Percentiles rank a stretch among this genome's conserved stretches.
Conservation (phyloP, 2,888 invertebrate species). For the Dioctria rufipes region DNA sequence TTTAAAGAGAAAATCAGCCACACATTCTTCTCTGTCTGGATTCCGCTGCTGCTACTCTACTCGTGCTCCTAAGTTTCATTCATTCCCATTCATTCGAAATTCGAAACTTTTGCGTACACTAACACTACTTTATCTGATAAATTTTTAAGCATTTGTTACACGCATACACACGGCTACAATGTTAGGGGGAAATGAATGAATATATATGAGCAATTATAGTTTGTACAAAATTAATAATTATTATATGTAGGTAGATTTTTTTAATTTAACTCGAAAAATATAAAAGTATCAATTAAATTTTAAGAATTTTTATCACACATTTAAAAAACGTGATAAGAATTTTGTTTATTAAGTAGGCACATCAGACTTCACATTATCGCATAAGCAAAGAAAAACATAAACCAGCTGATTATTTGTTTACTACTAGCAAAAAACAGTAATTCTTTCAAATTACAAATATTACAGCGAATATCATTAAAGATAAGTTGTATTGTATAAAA, state of each 20-base stretch:
- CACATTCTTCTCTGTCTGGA: background rate
- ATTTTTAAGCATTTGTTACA: background rate
- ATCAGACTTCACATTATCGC: constrained; percentile 3
- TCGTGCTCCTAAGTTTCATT: background rate
- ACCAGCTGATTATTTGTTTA: constrained; percentile 51
- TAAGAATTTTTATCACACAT: no score
- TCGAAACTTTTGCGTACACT: constrained; percentile 38
- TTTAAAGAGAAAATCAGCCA: background rate
- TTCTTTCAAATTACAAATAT: constrained; percentile 13
- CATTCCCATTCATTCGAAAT: constrained; percentile 26
- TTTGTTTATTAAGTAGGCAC: no score
- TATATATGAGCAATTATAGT: no score
- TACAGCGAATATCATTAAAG: constrained; percentile 7
- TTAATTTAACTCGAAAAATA: no score
- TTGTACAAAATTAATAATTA: background rate
- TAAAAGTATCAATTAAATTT: no score
- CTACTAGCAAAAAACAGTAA: constrained; percentile 31
- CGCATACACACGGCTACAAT: no score
- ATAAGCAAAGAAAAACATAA: constrained; percentile 22
- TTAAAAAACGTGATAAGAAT: no score
- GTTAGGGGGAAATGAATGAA: no score
- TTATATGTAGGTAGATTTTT: background rate
- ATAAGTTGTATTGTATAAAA: background rate
- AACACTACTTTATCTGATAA: background rate
- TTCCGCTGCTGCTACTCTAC: no score